These are phyloP conservation scores for Gambelia wislizenii DNA, from an alignment of 2,797 vertebrate species.

Conservation along the genomic window DNA sequence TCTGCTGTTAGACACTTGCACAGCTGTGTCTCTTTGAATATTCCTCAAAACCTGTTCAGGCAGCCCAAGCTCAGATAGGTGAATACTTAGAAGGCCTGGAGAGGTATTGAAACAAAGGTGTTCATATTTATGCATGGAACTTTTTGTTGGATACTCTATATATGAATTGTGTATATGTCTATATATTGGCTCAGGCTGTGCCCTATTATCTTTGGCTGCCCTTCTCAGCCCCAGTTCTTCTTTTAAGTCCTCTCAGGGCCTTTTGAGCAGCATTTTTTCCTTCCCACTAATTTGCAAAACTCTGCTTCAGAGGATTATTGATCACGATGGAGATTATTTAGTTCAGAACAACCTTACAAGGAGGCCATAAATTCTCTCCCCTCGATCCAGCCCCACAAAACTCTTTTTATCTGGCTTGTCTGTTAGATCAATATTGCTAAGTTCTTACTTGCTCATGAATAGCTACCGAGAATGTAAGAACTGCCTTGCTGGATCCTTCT, in stretches of 20 bases:
- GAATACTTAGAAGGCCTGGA: slow-evolving; percentile 17
- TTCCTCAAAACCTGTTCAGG: slow-evolving; percentile 21
- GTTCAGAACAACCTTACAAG: slow-evolving; percentile 17
- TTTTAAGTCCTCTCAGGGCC: slow-evolving; percentile 34
- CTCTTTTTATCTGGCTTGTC: slow-evolving; percentile 26
- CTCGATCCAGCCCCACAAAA: background rate
- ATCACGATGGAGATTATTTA: slow-evolving; percentile 45
- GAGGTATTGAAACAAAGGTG: background rate
- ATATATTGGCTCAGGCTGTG: slow-evolving; percentile 36
- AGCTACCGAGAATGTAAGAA: background rate
- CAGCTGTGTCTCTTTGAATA: slow-evolving; percentile 39
- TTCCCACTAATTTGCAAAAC: slow-evolving; percentile 30
- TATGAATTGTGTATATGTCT: slow-evolving; percentile 31
- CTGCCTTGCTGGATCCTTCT: background rate
- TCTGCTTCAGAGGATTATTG: slow-evolving; percentile 45
- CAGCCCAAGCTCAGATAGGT: background rate
- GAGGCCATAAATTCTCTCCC: background rate
- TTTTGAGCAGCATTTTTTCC: slow-evolving; percentile 27
- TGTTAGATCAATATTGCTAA: slow-evolving; percentile 45
- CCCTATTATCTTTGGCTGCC: slow-evolving; percentile 52
- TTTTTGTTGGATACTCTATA: slow-evolving; percentile 50
- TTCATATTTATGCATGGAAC: slow-evolving; percentile 26
- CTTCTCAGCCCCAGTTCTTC: slow-evolving; percentile 13
- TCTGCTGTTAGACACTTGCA: slow-evolving; percentile 36
- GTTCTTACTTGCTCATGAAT: slow-evolving; percentile 21